Base-by-base conservation (phyloP, 2,797 vertebrate species). In the Hypotaenidia philippensis region DNA sequence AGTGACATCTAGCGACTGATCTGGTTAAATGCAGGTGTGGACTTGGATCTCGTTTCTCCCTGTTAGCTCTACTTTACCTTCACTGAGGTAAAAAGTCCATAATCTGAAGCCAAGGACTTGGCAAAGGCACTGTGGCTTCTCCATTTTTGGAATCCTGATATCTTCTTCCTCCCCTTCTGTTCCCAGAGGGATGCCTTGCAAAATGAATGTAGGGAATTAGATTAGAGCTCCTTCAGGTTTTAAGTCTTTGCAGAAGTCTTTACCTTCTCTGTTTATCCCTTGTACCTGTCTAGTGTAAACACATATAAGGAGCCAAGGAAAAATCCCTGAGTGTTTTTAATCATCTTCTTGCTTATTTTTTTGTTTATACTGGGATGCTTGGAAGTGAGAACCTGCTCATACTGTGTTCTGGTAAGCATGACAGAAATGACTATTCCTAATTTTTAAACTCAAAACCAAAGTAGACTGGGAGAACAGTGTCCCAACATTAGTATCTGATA, bases 1-100 rank as follows among this genome's bases (percentile, higher is more conserved):
- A 95, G 90, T 96, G 97, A 96, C 97, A 96, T 92, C 97, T 96
- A 93, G 95, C 95, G 98, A 84, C 50, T 64, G 53, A 4, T 21
- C 69, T 10, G 2, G 52, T 93, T 86, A 79, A 94, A 59, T 71
- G 86, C 91, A 94, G 52, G 16, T 55, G 23, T 21, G 52, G 32
- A 4, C 17, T 78, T 53, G 20, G 38, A 17, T 13, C 2, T 86
- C 17, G 1, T 25, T 55, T 57, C 38, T 0, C 66, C 1, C 15
- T 65, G 15, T 55, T 49, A n/a, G 17, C 50, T 74, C 14, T 41
- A 1, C 45, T 38, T 72, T 19, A 13, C 10, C 17, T 47, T 4
- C 29, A 4, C 23, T 11, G 26, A 2, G 45, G 59, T 52, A 36
- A 55, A n/a, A 81, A 45, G 15, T 16, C 41, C 4, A 1, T 27